Percentiles rank a stretch among this genome's conserved stretches.
These are phyloP conservation scores for Sinohyriopsis cumingii DNA, from an alignment of 2,888 invertebrate species.

Conservation along the genomic window DNA sequence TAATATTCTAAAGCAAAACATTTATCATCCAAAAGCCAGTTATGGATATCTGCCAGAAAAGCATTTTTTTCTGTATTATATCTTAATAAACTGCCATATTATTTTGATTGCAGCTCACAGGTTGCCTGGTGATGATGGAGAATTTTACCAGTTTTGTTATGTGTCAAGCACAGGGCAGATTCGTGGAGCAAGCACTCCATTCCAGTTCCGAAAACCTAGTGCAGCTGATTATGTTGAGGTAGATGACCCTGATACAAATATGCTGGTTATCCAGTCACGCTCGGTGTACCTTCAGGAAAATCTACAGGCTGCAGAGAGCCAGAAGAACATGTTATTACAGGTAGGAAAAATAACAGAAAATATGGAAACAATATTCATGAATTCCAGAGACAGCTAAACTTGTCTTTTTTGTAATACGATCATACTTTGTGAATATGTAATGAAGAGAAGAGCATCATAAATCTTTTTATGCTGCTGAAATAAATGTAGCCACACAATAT, in stretches of 20 bases:
- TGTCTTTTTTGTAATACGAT: no score
- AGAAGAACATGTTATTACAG: conserved; percentile 45
- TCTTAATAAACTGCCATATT: not conserved
- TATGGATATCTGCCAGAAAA: no score
- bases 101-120: conserved; percentile 53
- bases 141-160: conserved; percentile 72
- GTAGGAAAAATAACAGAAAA: conserved; percentile 17
- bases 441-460: no score
- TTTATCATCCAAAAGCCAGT: no score
- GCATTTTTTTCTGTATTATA: no score
- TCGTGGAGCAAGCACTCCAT: conserved; percentile 70
- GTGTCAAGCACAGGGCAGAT: conserved; percentile 63
- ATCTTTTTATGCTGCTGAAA: no score
- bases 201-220: conserved; percentile 66
- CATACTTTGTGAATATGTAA: no score
- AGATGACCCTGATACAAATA: conserved; percentile 66
- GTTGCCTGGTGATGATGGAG: conserved; percentile 70
- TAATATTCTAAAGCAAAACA: no score
- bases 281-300: conserved; percentile 63
- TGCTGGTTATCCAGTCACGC: conserved; percentile 66
- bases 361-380: not conserved
- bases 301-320: conserved; percentile 46
- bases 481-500: no score
- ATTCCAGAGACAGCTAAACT: no score
- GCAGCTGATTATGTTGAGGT: conserved; percentile 67